A percentile compares a stretch with the other conserved stretches of the same genome.
These are phyloP conservation scores for Athalia circularis DNA, from an alignment of 2,888 invertebrate genomes.

Conservation along the genomic window DNA sequence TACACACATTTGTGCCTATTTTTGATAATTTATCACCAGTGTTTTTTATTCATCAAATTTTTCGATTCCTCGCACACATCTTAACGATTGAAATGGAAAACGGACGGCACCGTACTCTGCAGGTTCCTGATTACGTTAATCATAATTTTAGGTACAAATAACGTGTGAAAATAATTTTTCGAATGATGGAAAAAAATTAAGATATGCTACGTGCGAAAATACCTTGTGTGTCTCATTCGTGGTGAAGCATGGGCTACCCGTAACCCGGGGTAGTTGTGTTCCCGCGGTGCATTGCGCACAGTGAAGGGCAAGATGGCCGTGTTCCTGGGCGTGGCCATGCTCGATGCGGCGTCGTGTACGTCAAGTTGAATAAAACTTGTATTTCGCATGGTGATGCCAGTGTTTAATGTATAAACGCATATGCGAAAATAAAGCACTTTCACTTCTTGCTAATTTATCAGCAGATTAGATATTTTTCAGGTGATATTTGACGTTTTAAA, in stretches of 20 bases:
- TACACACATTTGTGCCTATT: too few relatives aligned
- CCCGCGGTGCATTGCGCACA: slow-evolving; percentile 64
- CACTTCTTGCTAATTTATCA: slow-evolving; percentile 57
- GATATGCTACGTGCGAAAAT: slow-evolving; percentile 5
- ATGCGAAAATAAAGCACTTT: slow-evolving; percentile 41
- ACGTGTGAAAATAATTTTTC: not conserved
- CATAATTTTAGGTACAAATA: not conserved
- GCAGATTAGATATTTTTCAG: slow-evolving; percentile 49
- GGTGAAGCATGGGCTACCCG: slow-evolving; percentile 31
- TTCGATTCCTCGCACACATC: not conserved
- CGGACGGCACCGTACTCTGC: too few relatives aligned
- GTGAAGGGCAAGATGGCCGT: slow-evolving; percentile 69
- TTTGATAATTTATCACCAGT: too few relatives aligned
- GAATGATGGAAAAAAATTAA: not conserved
- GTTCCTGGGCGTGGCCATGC: slow-evolving; percentile 70
- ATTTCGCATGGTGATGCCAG: not conserved
- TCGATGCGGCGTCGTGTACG: slow-evolving; percentile 50
- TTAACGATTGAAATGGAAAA: too few relatives aligned
- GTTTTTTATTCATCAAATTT: not conserved
- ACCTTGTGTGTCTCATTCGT: slow-evolving; percentile 21
- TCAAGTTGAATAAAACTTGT: slow-evolving; percentile 24
- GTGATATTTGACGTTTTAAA: slow-evolving; percentile 49
- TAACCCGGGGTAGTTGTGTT: slow-evolving; percentile 57
- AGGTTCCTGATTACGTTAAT: too few relatives aligned
- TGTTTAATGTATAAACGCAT: not conserved